These are phyloP conservation scores for Trichosurus vulpecula DNA, from an alignment of 2,797 vertebrate species.

Conservation along the genomic window DNA sequence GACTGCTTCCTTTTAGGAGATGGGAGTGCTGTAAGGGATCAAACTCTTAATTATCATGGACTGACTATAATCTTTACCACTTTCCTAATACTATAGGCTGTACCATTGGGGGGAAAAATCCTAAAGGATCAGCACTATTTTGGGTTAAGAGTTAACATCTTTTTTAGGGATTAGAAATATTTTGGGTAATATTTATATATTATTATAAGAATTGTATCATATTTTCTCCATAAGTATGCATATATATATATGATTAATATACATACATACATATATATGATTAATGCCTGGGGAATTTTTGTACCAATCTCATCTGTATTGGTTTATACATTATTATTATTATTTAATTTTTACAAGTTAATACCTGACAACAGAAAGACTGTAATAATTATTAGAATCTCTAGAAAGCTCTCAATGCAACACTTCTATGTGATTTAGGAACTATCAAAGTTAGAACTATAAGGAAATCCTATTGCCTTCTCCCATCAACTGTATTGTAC, in stretches of 20 bases:
- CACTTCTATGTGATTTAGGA: neutral
- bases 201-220: neutral
- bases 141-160: neutral
- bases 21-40: neutral
- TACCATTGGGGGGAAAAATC: neutral
- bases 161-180: neutral
- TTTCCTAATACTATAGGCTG: neutral
- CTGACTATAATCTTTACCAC: neutral
- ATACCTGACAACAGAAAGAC: neutral
- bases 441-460: neutral
- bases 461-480: neutral
- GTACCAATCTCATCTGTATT: neutral
- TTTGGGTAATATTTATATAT: neutral
- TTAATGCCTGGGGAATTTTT: neutral
- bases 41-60: neutral
- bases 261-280: neutral
- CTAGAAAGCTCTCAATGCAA: neutral
- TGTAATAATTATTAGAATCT: neutral
- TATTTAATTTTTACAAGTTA: neutral
- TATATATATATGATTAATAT: too few relatives aligned
- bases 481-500: neutral
- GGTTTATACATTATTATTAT: neutral
- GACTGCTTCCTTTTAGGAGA: neutral
- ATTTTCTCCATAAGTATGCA: neutral
- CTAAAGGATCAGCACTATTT: neutral